Base-by-base conservation (phyloP, 1,140 invertebrate species). In the roundworm (Caenorhabditis elegans) region DNA sequence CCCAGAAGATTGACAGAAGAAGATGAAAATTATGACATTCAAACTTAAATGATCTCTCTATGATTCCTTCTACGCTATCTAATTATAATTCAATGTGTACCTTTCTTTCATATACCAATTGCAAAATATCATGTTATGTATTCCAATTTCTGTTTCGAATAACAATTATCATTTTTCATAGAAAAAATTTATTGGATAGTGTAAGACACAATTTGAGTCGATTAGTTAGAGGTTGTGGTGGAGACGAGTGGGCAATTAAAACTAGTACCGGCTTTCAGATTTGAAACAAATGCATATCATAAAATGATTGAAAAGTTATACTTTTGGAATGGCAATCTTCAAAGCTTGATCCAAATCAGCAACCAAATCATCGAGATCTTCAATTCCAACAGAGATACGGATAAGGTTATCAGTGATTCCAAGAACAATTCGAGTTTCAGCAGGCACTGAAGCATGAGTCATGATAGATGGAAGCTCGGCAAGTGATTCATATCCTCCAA, bases 401-500 rank as follows among this genome's bases (percentile, higher is more conserved):
- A 99, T 93, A 1, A 98, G 91, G 36, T 93, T 93, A 88, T 98
- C 94, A 0, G 92, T 93, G 60, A 98, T 97, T 8, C 95, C 95
- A 10, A 98, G 91, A 47, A 92, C 89, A 24, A 89, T 91, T 86
- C 95, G 91, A 80, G 94, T 24, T 55, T 94, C 93, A 81, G 90
- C 91, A 17, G 92, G 91, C 8, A 92, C 91, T 4, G 91, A 91
- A 11, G 91, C 91, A 89, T 92, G 91, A n/a, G 85, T 86, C 85
- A 86, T 86, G 31, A 86, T 55, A 13, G 85, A 48, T 90, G 91
- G 91, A 28, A 90, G 87, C 88, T 93, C 93, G 82, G 92, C 92
- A 46, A 98, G 92, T 90, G 95, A 97, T 90, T 98, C 96, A 89
- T 94, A 97, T 76, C 96, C 96, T 70, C 97, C 97, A 39, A 98